Conservation (phyloP, 2,797 vertebrate species). For the Cryptoprocta ferox region DNA sequence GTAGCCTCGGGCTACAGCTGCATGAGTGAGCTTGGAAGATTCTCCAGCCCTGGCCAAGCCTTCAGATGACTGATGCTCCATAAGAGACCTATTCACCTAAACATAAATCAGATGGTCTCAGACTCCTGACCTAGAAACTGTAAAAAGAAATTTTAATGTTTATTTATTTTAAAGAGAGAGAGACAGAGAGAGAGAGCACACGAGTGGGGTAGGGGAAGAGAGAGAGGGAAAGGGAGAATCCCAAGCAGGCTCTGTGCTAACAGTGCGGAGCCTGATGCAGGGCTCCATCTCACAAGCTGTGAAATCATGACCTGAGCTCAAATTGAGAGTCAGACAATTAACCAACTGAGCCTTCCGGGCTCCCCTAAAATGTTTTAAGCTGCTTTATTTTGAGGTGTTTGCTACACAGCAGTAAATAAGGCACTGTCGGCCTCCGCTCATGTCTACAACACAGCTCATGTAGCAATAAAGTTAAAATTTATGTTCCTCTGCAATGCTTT, state of each 20-base stretch:
- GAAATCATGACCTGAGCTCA: too few relatives aligned
- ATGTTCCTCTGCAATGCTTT: not conserved
- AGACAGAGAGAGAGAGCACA: too few relatives aligned
- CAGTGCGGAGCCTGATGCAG: too few relatives aligned
- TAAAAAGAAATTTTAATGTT: not conserved
- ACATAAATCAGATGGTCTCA: too few relatives aligned
- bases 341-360: too few relatives aligned
- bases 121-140: not conserved
- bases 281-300: too few relatives aligned
- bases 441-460: not conserved
- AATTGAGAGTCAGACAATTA: too few relatives aligned
- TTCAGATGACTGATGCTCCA: not conserved
- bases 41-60: not conserved
- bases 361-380: not conserved
- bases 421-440: not conserved
- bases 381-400: not conserved
- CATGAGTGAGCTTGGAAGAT: not conserved
- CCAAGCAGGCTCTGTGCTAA: too few relatives aligned
- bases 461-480: not conserved
- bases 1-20: not conserved
- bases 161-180: too few relatives aligned
- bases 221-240: too few relatives aligned
- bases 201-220: too few relatives aligned
- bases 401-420: not conserved
- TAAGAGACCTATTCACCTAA: not conserved